Conservation (phyloP, 2,888 invertebrate species). For the Drosophila histrio region DNA sequence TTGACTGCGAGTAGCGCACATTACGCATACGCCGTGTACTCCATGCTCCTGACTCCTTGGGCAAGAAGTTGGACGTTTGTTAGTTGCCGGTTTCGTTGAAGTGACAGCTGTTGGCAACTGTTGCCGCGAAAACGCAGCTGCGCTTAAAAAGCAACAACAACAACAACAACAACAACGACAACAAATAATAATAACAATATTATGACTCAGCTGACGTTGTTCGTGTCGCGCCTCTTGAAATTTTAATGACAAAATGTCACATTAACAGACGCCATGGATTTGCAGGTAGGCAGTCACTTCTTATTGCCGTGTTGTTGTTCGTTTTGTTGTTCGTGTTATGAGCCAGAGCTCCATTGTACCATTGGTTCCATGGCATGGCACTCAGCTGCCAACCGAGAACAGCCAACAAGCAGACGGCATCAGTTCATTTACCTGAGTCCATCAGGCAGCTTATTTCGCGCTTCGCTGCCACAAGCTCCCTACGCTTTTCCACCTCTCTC, state of each 20-base stretch:
- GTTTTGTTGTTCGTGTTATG: constrained; percentile 17
- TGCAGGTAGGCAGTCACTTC: constrained; percentile 5
- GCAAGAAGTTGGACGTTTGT: constrained; percentile 8
- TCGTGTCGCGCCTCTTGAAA: constrained; percentile 59
- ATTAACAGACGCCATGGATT: constrained; percentile 55
- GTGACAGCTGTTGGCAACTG: constrained; percentile 51
- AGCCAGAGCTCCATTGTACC: constrained; percentile 18
- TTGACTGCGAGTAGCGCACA: constrained; percentile 49
- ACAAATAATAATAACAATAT: constrained; percentile 66
- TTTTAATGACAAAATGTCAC: constrained; percentile 72
- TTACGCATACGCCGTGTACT: constrained; percentile 58
- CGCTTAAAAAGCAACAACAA: constrained; percentile 7
- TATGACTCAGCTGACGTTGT: constrained; percentile 46
- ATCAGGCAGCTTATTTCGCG: constrained; percentile 62
- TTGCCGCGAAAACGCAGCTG: constrained; percentile 28
- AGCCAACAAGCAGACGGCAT: constrained; percentile 4
- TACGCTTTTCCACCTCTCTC: not conserved
- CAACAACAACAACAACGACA: constrained; percentile 11
- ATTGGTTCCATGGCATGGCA: constrained; percentile 24
- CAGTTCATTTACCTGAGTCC: constrained; percentile 57
- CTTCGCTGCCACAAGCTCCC: constrained; percentile 31
- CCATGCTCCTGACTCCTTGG: not conserved
- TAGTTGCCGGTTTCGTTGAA: constrained; percentile 5
- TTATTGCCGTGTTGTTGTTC: not conserved
- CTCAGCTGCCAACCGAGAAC: constrained; percentile 17